Evolutionary conservation across 2,113 vertebrate species (phyloP).

Genomic region (Serilophus lunatus): DNA sequence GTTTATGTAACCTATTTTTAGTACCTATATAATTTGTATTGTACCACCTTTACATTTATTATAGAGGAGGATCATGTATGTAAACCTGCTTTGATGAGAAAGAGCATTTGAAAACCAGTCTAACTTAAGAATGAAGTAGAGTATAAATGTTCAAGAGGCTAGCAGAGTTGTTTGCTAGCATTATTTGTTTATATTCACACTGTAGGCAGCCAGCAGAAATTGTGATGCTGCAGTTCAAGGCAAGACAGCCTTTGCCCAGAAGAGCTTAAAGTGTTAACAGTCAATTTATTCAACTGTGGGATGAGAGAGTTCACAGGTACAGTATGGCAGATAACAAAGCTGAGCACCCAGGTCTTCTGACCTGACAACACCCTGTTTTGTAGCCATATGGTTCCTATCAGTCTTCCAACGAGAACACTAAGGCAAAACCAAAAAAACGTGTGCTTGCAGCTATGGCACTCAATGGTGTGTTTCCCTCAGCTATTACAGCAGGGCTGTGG

Average conservation of each 20-base stretch:
- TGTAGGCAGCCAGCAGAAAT: neutral
- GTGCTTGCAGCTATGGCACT: fast-evolving
- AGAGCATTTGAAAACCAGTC: neutral
- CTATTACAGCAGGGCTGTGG: neutral
- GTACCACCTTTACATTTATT: neutral
- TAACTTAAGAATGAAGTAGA: neutral
- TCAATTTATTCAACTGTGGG: neutral
- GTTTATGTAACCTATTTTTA: neutral
- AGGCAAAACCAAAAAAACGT: neutral
- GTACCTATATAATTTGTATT: neutral
- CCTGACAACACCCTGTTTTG: fast-evolving
- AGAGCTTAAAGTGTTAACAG: neutral
- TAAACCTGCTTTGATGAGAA: neutral
- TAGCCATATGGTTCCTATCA: neutral
- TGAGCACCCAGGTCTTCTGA: neutral
- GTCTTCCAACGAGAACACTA: neutral
- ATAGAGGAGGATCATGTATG: neutral
- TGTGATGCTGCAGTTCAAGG: neutral
- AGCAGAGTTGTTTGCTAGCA: neutral
- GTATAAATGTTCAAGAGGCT: neutral
- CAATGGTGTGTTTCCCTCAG: neutral
- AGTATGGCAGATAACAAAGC: neutral
- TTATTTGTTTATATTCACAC: neutral
- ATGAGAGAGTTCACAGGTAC: neutral
- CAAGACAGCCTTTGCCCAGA: neutral